A percentile compares a stretch with the other conserved stretches of the same genome.
These are phyloP conservation scores for Drosophila nr. fundita DNA, from an alignment of 2,888 invertebrate species.

Conservation along the genomic window DNA sequence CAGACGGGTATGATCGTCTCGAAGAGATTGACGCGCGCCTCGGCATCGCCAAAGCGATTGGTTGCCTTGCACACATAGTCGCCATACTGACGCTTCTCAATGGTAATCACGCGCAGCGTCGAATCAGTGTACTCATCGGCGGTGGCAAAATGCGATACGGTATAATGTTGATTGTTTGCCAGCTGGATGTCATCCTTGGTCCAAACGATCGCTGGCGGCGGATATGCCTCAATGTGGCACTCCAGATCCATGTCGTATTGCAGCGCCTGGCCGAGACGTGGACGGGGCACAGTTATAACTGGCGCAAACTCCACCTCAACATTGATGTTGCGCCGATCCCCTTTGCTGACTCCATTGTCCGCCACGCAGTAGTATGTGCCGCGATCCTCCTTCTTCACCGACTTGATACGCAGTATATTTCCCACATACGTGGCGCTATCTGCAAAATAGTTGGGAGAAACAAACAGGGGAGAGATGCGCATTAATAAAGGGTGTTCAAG, in stretches of 20 bases:
- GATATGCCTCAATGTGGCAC: slow-evolving; percentile 97
- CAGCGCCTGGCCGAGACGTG: slow-evolving; percentile 92
- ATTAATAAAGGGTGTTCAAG: slow-evolving; percentile 44
- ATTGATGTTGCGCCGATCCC: slow-evolving; percentile 93
- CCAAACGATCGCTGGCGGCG: slow-evolving; percentile 97
- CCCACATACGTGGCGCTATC: slow-evolving; percentile 88
- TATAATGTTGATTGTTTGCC: slow-evolving; percentile 96
- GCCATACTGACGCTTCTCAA: slow-evolving; percentile 95
- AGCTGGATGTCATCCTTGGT: slow-evolving; percentile 92
- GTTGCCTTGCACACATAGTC: slow-evolving; percentile 94
- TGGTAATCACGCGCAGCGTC: slow-evolving; percentile 94
- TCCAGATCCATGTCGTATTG: slow-evolving; percentile 98
- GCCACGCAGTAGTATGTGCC: slow-evolving; percentile 98
- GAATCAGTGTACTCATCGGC: slow-evolving; percentile 97
- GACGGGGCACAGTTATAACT: slow-evolving; percentile 93
- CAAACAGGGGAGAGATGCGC: neutral
- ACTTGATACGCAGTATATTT: slow-evolving; percentile 90
- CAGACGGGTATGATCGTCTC: slow-evolving; percentile 97
- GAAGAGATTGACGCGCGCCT: slow-evolving; percentile 92
- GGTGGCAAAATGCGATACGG: slow-evolving; percentile 95
- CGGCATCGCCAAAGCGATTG: slow-evolving; percentile 94
- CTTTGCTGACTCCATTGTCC: slow-evolving; percentile 94
- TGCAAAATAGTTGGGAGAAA: slow-evolving; percentile 58
- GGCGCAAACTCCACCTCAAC: slow-evolving; percentile 96
- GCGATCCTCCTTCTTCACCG: slow-evolving; percentile 94